Evolutionary conservation across 2,797 vertebrate genomes (phyloP).

Genomic region (Phalanger gymnotis): DNA sequence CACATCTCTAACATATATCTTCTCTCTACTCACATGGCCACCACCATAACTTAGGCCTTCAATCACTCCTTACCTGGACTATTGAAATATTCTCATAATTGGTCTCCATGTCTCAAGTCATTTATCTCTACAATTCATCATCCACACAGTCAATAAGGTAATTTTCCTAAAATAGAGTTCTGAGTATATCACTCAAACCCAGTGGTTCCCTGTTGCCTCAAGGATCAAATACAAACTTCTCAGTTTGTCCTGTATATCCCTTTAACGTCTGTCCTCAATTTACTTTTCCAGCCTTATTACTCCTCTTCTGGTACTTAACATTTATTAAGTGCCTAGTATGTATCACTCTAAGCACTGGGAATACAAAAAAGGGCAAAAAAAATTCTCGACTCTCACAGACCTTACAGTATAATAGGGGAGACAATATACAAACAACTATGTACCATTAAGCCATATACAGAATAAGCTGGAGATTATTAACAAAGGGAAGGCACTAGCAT

Average conservation of each 20-base stretch:
- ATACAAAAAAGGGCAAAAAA: background rate
- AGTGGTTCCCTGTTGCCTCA: background rate
- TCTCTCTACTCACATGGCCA: background rate
- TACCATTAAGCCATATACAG: background rate
- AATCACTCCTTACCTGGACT: background rate
- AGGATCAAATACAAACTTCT: background rate
- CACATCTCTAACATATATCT: background rate
- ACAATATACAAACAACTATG: background rate
- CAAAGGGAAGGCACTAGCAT: background rate
- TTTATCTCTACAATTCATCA: background rate
- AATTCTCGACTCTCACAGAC: background rate
- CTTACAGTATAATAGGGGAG: background rate
- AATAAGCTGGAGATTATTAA: background rate
- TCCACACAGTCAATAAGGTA: background rate
- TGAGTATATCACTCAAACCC: background rate
- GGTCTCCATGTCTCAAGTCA: background rate
- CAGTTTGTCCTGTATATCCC: background rate
- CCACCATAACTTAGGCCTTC: background rate
- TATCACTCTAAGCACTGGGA: background rate
- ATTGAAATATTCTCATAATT: background rate
- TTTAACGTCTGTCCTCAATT: background rate
- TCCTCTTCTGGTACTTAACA: background rate
- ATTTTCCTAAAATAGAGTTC: background rate
- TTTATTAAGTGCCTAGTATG: background rate
- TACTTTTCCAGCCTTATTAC: background rate